A percentile compares a stretch with the other conserved stretches of the same genome.
phyloP scores from a whole-genome alignment of 2,797 vertebrate genomes.

The Heteromormyrus szaboi region DNA sequence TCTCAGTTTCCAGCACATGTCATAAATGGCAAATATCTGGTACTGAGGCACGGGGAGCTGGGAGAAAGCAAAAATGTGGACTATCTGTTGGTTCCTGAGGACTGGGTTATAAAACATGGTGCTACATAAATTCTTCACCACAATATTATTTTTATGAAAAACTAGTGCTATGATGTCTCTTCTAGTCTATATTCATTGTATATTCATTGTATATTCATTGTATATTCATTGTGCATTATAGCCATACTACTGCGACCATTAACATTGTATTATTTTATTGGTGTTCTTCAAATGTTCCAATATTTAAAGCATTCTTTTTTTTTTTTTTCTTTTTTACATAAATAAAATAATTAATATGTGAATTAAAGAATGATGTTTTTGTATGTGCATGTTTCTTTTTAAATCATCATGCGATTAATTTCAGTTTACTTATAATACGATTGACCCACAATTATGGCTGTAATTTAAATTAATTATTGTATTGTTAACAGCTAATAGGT shows the following conservation, averaged over 20 bases:
- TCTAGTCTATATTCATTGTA: background rate
- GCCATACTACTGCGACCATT: background rate
- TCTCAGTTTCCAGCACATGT: background rate
- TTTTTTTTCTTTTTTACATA: background rate
- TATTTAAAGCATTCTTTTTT: background rate
- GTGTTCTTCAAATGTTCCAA: background rate
- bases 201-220: background rate
- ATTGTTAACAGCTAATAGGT: constrained; percentile 34
- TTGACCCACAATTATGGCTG: constrained; percentile 17
- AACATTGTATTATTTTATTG: background rate
- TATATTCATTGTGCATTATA: too few species aligned
- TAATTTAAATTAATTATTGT: constrained; percentile 28
- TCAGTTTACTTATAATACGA: background rate
- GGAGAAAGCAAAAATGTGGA: background rate
- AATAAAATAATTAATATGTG: background rate
- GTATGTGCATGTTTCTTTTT: constrained; percentile 6
- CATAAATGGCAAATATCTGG: background rate
- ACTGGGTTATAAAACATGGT: background rate
- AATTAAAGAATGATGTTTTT: background rate
- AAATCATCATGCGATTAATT: constrained; percentile 22
- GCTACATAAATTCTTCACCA: background rate
- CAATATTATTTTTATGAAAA: background rate
- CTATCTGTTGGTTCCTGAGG: background rate
- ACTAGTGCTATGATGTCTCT: background rate
- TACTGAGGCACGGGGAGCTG: background rate